Evolutionary conservation across 35 echinoderm and acorn worm species (phyloP), one percentile per base, ranked within the genome.

Genomic region (Lytechinus variegatus): DNA sequence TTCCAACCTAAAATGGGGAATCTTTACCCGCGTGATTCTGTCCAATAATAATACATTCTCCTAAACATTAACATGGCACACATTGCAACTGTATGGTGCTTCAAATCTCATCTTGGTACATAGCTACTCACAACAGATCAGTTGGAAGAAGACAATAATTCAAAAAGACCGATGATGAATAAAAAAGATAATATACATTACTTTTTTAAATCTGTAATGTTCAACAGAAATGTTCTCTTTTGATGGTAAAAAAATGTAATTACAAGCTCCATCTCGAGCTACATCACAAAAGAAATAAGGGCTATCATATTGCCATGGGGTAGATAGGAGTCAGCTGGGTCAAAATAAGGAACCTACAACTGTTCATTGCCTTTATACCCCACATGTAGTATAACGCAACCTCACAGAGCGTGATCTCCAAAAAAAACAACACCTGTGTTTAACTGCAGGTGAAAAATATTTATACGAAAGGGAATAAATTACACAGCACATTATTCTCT

Each of bases 401-500:
- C 66, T n/a, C 19, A 79, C 66, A n/a, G 19, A 16, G 66, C n/a
- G 66, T 79, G 66, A 79, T 79, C 19, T 79, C 21, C 66, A 24
- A 79, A 79, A 79, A 79, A 79, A 79, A 79, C 33, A 44, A 44
- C 66, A 79, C 66, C 66, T 79, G 66, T 79, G n/a, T 79, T 79
- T 24, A 90, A 90, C 88, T 21, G 27, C 88, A 52, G 88, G 28
- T 90, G 88, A 90, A 90, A 90, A 90, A 79, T 79, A 79, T 79
- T 79, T 33, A 90, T 54, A 90, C 88, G 29, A 52, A 52, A 52
- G 88, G 88, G 88, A 94, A 94, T 94, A 94, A 55, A 55, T 94
- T 94, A 56, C 92, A 94, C 92, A 56, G 57, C 54, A 56, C 92
- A 94, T 94, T 55, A 94, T 94, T 24, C 55, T 52, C 28, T 33